These are phyloP conservation scores for Serripes groenlandicus DNA, from an alignment of 2,888 invertebrate genomes.

Conservation along the genomic window DNA sequence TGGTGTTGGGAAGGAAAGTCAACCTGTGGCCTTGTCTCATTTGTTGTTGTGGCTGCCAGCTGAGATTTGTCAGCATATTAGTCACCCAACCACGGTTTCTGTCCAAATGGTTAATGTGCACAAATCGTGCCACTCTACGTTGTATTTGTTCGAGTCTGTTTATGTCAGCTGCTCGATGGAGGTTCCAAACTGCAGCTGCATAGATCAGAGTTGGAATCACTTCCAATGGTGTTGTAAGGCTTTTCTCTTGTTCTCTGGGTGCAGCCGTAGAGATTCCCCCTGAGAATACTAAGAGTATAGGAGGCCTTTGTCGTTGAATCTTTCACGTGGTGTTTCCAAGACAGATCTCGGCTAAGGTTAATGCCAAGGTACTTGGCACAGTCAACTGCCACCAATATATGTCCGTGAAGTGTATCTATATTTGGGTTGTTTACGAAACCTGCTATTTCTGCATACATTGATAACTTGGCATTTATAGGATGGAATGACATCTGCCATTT, in stretches of 20 bases:
- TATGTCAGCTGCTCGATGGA: neutral
- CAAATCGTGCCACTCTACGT: conserved; percentile 4
- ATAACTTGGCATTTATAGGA: conserved; percentile 18
- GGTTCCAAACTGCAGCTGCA: conserved; percentile 18
- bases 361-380: conserved; percentile 10
- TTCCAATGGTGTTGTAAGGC: neutral
- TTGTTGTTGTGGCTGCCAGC: neutral
- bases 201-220: conserved; percentile 2
- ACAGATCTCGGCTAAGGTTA: neutral
- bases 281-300: neutral
- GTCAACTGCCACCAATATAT: conserved; percentile 5
- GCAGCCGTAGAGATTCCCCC: conserved; percentile 8
- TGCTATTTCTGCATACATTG: neutral
- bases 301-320: neutral
- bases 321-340: neutral
- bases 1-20: neutral
- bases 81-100: conserved; percentile 3
- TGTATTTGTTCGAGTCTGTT: conserved; percentile 1
- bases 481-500: conserved; percentile 7
- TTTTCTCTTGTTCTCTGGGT: neutral
- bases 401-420: conserved; percentile 9
- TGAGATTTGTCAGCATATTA: neutral
- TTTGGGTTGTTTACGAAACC: neutral
- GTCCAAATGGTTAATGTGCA: conserved; percentile 3
- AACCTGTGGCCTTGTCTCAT: neutral